phyloP scores from a whole-genome alignment of 23 tunicate genomes.

The Diplosoma virens region DNA sequence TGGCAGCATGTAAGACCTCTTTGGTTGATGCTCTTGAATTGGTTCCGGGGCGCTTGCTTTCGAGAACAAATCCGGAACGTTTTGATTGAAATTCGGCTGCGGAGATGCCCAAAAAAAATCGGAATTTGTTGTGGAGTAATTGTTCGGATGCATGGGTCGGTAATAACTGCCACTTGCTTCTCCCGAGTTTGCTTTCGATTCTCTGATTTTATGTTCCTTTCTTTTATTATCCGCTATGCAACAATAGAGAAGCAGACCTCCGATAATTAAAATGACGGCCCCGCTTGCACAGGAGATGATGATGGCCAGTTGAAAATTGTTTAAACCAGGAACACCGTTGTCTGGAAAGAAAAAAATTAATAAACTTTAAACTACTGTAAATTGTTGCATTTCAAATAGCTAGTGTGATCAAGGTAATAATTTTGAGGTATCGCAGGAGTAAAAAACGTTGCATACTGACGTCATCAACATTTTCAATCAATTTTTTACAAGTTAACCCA shows the following conservation, averaged over 20 bases:
- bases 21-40: background rate
- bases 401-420: no score
- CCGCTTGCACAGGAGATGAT: slow-evolving; percentile 56
- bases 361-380: no score
- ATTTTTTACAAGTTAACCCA: no score
- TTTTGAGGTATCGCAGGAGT: no score
- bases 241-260: slow-evolving; percentile 44
- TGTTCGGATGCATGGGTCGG: background rate
- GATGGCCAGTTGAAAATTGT: slow-evolving; percentile 63
- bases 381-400: no score
- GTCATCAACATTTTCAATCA: no score
- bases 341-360: slow-evolving; percentile 15
- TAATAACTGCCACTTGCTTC: background rate
- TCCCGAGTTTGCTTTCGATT: background rate
- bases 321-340: slow-evolving; percentile 45
- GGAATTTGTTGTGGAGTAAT: background rate
- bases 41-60: background rate
- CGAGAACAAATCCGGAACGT: background rate
- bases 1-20: slow-evolving; percentile 11
- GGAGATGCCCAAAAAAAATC: background rate
- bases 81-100: background rate
- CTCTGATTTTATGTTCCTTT: slow-evolving; percentile 9
- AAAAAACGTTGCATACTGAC: no score
- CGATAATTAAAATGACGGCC: slow-evolving; percentile 40
- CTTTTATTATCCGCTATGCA: slow-evolving; percentile 34